Evolutionary conservation across 2,888 invertebrate genomes (phyloP).

Genomic region (Ophioninae sp.): DNA sequence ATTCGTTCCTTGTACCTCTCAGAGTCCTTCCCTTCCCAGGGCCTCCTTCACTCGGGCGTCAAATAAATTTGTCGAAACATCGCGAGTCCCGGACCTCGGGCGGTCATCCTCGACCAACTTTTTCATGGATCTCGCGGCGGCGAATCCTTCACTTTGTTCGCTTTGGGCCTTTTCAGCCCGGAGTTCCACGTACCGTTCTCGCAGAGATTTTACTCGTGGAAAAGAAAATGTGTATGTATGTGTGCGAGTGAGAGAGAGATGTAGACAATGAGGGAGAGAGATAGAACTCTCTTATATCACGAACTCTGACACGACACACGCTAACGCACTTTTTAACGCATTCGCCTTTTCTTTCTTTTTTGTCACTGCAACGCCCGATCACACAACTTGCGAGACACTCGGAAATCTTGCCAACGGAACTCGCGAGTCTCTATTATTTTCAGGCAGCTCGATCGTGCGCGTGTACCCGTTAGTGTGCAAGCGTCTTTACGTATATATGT

Average conservation of each 20-base stretch:
- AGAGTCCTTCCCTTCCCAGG: constrained; percentile 13
- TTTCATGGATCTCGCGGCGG: constrained; percentile 34
- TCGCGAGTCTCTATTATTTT: constrained; percentile 28
- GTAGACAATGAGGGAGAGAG: constrained; percentile 65
- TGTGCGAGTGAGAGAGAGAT: constrained; percentile 22
- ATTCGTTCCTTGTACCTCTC: background rate
- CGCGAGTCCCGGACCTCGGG: constrained; percentile 52
- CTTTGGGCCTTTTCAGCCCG: constrained; percentile 3
- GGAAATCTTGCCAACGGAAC: constrained; percentile 31
- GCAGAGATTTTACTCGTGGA: constrained; percentile 4
- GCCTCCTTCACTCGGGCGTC: constrained; percentile 64
- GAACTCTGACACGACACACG: constrained; percentile 45
- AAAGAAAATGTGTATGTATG: constrained; percentile 17
- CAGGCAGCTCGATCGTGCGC: background rate
- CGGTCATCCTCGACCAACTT: constrained; percentile 56
- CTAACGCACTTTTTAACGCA: constrained; percentile 20
- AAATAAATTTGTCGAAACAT: constrained; percentile 56
- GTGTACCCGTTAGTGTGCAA: constrained; percentile 1
- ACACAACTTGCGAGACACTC: constrained; percentile 25
- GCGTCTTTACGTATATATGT: background rate
- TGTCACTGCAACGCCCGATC: background rate
- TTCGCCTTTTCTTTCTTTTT: constrained; percentile 18
- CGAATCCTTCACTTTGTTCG: background rate
- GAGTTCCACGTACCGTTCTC: background rate
- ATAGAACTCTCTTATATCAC: constrained; percentile 60